Conservation (phyloP, 2,888 invertebrate genomes). For the Dynastes grantii region DNA sequence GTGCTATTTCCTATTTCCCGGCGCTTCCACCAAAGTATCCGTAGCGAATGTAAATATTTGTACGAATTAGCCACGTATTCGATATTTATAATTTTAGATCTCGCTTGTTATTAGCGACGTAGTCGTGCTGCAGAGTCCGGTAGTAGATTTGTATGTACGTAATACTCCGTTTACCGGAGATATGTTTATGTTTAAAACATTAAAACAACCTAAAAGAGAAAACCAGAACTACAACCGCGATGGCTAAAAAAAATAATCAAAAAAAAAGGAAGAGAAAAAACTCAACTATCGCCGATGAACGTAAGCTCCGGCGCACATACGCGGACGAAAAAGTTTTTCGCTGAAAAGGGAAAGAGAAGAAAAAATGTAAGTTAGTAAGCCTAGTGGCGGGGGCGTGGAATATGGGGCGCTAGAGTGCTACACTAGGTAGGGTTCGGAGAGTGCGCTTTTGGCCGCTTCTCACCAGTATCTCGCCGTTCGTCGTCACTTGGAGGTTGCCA, state of each 20-base stretch:
- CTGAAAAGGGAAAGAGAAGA: slow-evolving; percentile 61
- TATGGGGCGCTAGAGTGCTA: slow-evolving; percentile 58
- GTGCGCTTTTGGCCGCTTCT: slow-evolving; percentile 58
- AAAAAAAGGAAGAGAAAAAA: slow-evolving; percentile 17
- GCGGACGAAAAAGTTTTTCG: slow-evolving; percentile 62
- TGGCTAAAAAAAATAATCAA: slow-evolving; percentile 17
- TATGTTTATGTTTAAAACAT: slow-evolving; percentile 36
- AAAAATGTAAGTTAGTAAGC: slow-evolving; percentile 68
- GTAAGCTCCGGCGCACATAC: slow-evolving; percentile 33
- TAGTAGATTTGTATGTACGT: not conserved
- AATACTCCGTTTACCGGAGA: not conserved
- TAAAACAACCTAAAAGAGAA: slow-evolving; percentile 19
- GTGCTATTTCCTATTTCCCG: no score
- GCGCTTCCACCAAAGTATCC: no score
- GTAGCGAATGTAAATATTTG: slow-evolving; percentile 47
- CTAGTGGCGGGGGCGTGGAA: slow-evolving; percentile 68
- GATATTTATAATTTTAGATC: slow-evolving; percentile 46
- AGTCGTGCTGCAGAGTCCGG: not conserved
- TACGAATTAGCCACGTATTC: slow-evolving; percentile 51
- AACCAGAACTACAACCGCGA: slow-evolving; percentile 37
- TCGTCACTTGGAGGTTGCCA: slow-evolving; percentile 43
- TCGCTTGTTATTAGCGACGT: slow-evolving; percentile 21
- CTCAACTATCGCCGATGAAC: slow-evolving; percentile 14
- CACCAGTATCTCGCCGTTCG: slow-evolving; percentile 44
- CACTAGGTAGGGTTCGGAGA: slow-evolving; percentile 62